Evolutionary conservation across 1,140 invertebrate genomes (phyloP).

Genomic region (Scaptomyza montana): DNA sequence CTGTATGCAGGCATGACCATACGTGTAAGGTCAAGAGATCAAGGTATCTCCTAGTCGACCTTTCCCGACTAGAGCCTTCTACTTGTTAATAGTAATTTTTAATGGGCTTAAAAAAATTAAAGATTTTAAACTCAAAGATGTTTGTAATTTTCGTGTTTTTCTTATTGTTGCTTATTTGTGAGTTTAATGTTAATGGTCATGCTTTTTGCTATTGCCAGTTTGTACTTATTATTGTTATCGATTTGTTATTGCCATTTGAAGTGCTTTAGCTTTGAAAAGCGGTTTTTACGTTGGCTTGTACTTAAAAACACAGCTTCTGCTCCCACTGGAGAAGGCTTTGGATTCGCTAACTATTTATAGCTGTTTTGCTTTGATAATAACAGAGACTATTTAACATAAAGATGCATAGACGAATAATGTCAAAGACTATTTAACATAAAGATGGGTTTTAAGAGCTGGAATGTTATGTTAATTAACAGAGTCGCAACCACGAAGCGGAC

Average conservation of each 20-base stretch:
- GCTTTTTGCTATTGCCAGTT: conserved; percentile 29
- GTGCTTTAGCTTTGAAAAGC: conserved; percentile 62
- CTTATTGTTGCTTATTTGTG: conserved; percentile 60
- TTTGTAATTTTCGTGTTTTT: conserved; percentile 14
- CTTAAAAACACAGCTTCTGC: neutral
- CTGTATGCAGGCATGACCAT: too few species aligned
- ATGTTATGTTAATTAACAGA: too few species aligned
- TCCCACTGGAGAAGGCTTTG: conserved; percentile 15
- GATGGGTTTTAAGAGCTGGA: too few species aligned
- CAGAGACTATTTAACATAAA: too few species aligned
- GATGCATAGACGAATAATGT: too few species aligned
- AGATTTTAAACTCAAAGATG: conserved; percentile 70
- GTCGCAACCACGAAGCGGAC: too few species aligned
- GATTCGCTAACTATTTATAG: conserved; percentile 27
- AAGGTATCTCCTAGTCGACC: too few species aligned
- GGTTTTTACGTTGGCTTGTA: conserved; percentile 52
- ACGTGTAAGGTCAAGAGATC: too few species aligned
- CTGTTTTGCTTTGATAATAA: too few species aligned
- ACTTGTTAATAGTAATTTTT: too few species aligned
- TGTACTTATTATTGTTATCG: conserved; percentile 30
- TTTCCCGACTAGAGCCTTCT: too few species aligned
- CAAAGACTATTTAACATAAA: too few species aligned
- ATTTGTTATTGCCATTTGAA: conserved; percentile 22
- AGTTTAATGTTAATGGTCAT: conserved; percentile 57
- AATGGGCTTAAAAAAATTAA: conserved; percentile 30